Base-by-base conservation (phyloP, 2,113 vertebrate species). In the cattle (Bos taurus) region DNA sequence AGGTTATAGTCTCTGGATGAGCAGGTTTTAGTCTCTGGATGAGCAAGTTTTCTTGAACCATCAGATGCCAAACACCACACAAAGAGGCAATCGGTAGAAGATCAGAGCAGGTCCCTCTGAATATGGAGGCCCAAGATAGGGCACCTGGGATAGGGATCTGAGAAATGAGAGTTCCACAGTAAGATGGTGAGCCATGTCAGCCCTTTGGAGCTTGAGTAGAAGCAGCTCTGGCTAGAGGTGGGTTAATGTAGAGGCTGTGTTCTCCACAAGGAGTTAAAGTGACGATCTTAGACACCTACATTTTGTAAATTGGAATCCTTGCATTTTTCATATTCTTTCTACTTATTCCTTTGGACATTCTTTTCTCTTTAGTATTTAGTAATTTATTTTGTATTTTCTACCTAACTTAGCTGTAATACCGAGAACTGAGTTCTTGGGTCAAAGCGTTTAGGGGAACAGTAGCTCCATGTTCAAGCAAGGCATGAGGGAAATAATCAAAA, bases 141-240 rank as follows among this genome's bases (percentile, higher is more conserved):
- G 2, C 8, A 81, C n/a, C 46, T n/a, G n/a, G 4, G 3, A 50
- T 0, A 26, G 36, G 28, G 40, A 48, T 64, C 6, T 11, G 30
- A 10, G 62, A 74, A 50, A 23, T 67, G 3, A 94, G 43, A 57
- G 48, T n/a, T 57, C 26, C 7, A 48, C 26, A 23, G 40, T 46
- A 30, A 84, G 21, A 40, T 0, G 2, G 43, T 26, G 2, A 40
- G 3, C 26, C 50, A 9, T 10, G 23, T 48, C 19, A 11, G 11
- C 10, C 6, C 28, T 80, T 33, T 57, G 40, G 23, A 91, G 10
- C 15, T 25, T 5, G 13, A 91, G 6, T 7, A 21, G 25, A 96
- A 59, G 1, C 16, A 92, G 8, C 28, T 90, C 26, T 21, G 3
- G 13, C 19, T 64, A 64, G 43, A 86, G 13, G 6, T 50, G 7